A percentile compares a stretch with the other conserved stretches of the same genome.
phyloP scores from a whole-genome alignment of 2,797 vertebrate species.

The Manis javanica region DNA sequence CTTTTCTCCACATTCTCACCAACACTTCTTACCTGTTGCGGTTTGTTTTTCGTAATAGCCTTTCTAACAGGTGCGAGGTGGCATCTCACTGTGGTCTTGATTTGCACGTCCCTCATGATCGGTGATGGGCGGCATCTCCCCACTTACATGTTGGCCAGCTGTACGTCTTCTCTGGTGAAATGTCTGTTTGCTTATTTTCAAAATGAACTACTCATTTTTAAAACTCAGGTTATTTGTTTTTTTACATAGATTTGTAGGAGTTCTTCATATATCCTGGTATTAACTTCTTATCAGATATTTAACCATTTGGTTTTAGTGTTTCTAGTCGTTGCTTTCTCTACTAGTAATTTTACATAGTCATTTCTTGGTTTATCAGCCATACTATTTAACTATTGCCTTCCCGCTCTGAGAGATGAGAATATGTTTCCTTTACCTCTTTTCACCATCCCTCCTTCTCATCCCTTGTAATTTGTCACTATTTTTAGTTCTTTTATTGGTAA shows the following conservation, averaged over 20 bases:
- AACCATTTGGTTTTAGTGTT: neutral
- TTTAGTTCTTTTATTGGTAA: neutral
- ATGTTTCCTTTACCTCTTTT: neutral
- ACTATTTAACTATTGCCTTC: neutral
- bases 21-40: neutral
- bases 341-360: neutral
- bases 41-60: neutral
- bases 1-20: neutral
- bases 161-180: neutral
- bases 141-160: too few relatives aligned
- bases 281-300: neutral
- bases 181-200: neutral
- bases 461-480: neutral
- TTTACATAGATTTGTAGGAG: neutral
- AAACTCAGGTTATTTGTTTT: neutral
- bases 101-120: neutral
- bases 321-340: neutral
- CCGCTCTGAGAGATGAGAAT: neutral
- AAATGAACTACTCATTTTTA: neutral
- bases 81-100: neutral
- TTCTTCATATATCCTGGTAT: neutral
- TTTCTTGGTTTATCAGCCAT: neutral
- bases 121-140: neutral
- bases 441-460: neutral
- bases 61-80: neutral